Conservation (phyloP, 2,113 vertebrate species). For the Sapajus apella region DNA sequence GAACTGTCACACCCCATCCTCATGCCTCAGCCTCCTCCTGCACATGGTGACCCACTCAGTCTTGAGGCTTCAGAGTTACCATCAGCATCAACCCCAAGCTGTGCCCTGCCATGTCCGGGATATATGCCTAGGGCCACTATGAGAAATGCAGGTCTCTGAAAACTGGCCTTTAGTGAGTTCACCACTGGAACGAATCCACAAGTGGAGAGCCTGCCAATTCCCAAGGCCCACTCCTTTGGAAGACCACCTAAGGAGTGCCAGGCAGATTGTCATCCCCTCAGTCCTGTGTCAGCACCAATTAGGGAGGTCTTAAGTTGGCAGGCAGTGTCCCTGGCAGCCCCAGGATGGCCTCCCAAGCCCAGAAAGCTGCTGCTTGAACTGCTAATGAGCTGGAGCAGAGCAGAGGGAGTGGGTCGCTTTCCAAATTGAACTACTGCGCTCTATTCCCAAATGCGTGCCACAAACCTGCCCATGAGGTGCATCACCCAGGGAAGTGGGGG, state of each 20-base stretch:
- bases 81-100: rapidly evolving
- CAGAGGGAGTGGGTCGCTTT: not conserved
- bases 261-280: not conserved
- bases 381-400: not conserved
- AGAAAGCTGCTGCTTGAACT: not conserved
- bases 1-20: not conserved
- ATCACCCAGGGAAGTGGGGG: no score
- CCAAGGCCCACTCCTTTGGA: not conserved
- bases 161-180: not conserved
- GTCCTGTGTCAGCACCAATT: not conserved
- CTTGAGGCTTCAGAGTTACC: not conserved
- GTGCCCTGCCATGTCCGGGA: not conserved
- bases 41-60: not conserved
- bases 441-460: not conserved
- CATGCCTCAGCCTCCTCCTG: not conserved
- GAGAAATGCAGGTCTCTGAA: not conserved
- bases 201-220: not conserved
- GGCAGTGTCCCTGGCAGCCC: not conserved
- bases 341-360: not conserved
- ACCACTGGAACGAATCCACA: not conserved
- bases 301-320: slow-evolving; percentile 8
- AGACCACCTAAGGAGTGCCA: not conserved
- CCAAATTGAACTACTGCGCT: not conserved
- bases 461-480: not conserved
- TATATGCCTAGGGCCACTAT: not conserved